Base-by-base conservation (phyloP, 2,113 vertebrate species). In the Platysteira castanea region DNA sequence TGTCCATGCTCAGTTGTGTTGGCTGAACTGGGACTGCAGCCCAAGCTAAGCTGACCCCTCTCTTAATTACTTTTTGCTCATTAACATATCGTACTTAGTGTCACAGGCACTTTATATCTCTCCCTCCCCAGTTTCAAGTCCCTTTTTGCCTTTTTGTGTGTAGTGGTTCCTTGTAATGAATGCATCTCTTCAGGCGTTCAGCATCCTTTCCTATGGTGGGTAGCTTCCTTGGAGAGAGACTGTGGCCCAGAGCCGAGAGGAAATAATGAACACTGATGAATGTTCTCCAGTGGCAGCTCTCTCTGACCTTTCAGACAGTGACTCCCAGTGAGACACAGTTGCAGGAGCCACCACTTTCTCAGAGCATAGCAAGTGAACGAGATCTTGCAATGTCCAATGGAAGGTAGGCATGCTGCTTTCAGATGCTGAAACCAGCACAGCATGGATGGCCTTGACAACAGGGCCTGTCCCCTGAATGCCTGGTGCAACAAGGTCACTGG, bases 1-100 rank as follows among this genome's bases (percentile, higher is more conserved):
- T 75, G 30, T 56, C 22, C 11, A 47, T 60, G 13, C 27, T 52
- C 9, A 3, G 22, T 54, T 0, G 0, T 12, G 6, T 15, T 65
- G n/a, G 19, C 19, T 69, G 41, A 69, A 20, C 19, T 12, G 12
- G 30, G 13, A 39, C 49, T 41, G 49, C 50, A 76, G 49, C 7
- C 37, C 37, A 35, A 64, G 26, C 17, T 59, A 60, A 71, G 39
- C 17, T 69, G 22, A 73, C 8, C 16, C 54, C 28, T 53, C 35
- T 49, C 21, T 46, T 22, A 39, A 10, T 33, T 63, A 21, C 4
- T 42, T 82, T 49, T 85, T 53, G 44, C 39, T 46, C 8, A 20
- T 44, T 19, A 41, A 30, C 24, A 8, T 50, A 42, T 3, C 0
- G 0, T 10, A 17, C 6, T 20, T 10, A 21, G 6, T 39, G 70